phyloP scores from a whole-genome alignment of 2,797 vertebrate species.

The Cirrhinus molitorella region DNA sequence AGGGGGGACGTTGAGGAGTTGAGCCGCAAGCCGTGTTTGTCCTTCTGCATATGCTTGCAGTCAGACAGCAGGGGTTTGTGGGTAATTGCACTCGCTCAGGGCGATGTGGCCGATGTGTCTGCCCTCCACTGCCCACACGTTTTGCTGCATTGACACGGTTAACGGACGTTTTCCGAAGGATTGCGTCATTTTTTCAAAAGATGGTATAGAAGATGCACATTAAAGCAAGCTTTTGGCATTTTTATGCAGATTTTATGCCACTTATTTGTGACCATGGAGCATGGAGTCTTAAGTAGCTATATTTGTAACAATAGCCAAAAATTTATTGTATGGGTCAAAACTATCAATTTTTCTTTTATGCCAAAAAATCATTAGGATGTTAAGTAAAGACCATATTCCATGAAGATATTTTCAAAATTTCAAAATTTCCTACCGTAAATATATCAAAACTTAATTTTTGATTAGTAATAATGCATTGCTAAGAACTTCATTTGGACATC shows the following conservation, averaged over 20 bases:
- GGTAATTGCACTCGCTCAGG: conserved; percentile 41
- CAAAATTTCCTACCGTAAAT: too few species aligned
- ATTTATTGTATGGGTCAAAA: too few species aligned
- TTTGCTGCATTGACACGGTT: not conserved
- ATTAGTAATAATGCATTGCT: too few species aligned
- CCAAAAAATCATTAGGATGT: too few species aligned
- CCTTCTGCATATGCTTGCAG: conserved; percentile 44
- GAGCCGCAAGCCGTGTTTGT: conserved; percentile 45
- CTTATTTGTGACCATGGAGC: not conserved
- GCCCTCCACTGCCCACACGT: conserved; percentile 7
- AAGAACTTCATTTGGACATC: too few species aligned
- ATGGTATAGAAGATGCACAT: not conserved
- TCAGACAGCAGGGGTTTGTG: conserved; percentile 35
- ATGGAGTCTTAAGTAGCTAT: too few species aligned
- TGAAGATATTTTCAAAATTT: too few species aligned
- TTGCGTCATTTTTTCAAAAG: not conserved
- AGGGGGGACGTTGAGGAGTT: conserved; percentile 34
- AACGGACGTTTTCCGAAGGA: not conserved
- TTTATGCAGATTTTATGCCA: not conserved
- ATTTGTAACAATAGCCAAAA: too few species aligned
- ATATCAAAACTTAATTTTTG: too few species aligned
- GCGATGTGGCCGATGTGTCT: conserved; percentile 36
- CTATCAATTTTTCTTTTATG: too few species aligned
- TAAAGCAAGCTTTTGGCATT: not conserved
- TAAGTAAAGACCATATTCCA: too few species aligned